Evolutionary conservation across 2,888 invertebrate genomes (phyloP), one percentile per base, ranked within the genome.

Genomic region (Thereva nobilitata): DNA sequence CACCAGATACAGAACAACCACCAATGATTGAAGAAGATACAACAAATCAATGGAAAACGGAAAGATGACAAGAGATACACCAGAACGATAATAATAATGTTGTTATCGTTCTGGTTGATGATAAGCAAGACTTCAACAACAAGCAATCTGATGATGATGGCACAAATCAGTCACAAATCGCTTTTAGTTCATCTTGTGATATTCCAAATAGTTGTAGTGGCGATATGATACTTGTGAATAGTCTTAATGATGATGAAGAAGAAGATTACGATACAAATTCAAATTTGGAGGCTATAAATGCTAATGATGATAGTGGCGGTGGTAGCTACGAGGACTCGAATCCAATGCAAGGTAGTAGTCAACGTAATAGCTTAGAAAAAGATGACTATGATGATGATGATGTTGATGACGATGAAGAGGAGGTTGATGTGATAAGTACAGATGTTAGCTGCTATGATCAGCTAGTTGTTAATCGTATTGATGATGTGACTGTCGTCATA

Each of bases 261-360:
- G 77, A 79, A 5, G 78, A 79, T 53, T 79, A 76, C 68, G 79
- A 78, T 64, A 79, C 79, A 57, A 66, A 64, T 40, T 69, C 68
- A 10, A 79, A 79, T 72, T 76, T 80, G 68, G 79, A 80, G 59
- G 75, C 76, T 47, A 78, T 77, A 61, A 80, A 80, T 73, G 79
- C 78, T 44, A 79, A 80, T 66, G 79, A 80, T 68, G 79, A 80
- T 68, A 80, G 79, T 66, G 80, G 80, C 68, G 80, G 80, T 44
- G 80, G 80, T 70, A 80, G 80, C 73, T 80, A 80, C 67, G 80
- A 80, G 70, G 80, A 80, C 45, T 80, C 80, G 0, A 80, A 80
- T 72, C 79, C 80, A 1, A 72, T 80, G 68, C 80, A 80, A 72
- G 47, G 64, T 35, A 63, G 67, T 54, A 79, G 80, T 72, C 80